Evolutionary conservation across 92 coral and sea anemone species (phyloP).

Genomic region (Parazoanthus atlanticus): DNA sequence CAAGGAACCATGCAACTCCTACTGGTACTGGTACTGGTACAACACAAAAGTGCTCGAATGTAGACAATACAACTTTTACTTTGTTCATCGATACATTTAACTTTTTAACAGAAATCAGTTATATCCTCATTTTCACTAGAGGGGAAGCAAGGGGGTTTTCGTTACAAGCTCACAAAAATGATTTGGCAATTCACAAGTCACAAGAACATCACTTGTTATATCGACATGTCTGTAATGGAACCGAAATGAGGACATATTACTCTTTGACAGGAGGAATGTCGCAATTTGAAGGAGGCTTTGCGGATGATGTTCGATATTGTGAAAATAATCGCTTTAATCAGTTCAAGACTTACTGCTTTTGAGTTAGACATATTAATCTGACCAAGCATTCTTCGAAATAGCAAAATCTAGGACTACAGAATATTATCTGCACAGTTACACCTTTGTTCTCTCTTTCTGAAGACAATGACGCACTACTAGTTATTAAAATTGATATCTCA

Average conservation of each 20-base stretch:
- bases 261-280: background rate
- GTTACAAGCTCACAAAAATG: no score
- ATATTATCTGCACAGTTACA: background rate
- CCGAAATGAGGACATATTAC: background rate
- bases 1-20: constrained; percentile 18
- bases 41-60: constrained; percentile 33
- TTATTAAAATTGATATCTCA: background rate
- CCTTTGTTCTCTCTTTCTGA: background rate
- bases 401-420: background rate
- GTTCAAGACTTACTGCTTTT: background rate
- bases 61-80: background rate
- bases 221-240: background rate
- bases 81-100: background rate
- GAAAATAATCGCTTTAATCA: background rate
- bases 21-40: constrained; percentile 7
- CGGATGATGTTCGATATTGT: background rate
- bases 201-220: background rate
- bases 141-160: background rate
- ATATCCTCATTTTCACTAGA: background rate
- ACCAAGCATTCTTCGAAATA: background rate
- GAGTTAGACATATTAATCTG: background rate
- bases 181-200: background rate
- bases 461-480: background rate
- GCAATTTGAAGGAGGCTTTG: background rate
- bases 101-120: background rate